Percentiles rank a stretch among this genome's conserved stretches.
phyloP scores from a whole-genome alignment of 1,140 invertebrate species.

The Drosophila nasuta region DNA sequence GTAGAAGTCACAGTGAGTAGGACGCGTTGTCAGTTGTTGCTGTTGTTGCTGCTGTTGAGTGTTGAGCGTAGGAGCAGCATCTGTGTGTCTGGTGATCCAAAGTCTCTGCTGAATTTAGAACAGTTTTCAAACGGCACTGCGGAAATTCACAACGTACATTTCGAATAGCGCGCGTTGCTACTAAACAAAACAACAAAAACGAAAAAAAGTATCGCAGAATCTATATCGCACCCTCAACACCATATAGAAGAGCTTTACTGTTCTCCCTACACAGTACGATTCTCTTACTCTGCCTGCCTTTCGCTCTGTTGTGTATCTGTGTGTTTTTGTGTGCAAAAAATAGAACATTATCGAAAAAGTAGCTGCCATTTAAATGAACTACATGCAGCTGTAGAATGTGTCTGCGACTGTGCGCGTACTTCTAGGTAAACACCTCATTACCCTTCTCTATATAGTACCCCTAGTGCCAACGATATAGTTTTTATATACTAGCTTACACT shows the following conservation, averaged over 20 bases:
- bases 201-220: constrained; percentile 22
- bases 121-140: constrained; percentile 64
- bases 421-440: constrained; percentile 31
- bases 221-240: constrained; percentile 33
- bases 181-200: constrained; percentile 21
- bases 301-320: constrained; percentile 26
- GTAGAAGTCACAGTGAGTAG: constrained; percentile 62
- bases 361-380: constrained; percentile 48
- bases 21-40: constrained; percentile 44
- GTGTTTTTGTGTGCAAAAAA: constrained; percentile 72
- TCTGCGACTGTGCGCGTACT: constrained; percentile 22
- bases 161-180: constrained; percentile 11
- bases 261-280: background rate
- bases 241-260: constrained; percentile 6
- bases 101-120: constrained; percentile 64
- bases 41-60: constrained; percentile 10
- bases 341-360: constrained; percentile 53
- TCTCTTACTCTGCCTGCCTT: background rate
- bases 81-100: constrained; percentile 21
- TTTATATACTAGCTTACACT: background rate
- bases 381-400: constrained; percentile 39
- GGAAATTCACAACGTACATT: constrained; percentile 48
- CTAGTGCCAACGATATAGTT: no score
- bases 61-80: constrained; percentile 50
- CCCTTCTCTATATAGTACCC: background rate